phyloP scores from a whole-genome alignment of 2,113 vertebrate species.

The Pardalotus punctatus region DNA sequence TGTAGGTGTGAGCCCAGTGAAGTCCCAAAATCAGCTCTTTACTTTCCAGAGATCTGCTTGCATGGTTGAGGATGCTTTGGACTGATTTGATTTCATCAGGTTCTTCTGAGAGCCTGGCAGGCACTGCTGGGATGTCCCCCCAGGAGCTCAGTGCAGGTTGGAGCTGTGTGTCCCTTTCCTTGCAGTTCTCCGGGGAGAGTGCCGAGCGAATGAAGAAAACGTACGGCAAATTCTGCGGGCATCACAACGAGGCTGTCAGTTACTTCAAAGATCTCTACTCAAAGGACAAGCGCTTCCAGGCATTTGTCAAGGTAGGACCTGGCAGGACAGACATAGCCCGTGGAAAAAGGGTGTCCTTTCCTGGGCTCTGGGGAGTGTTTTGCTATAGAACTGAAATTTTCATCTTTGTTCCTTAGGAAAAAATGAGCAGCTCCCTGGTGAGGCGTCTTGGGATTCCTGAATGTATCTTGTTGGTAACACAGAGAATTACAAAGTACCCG shows the following conservation, averaged over 20 bases:
- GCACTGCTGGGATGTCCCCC: background rate
- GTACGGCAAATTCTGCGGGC: constrained; percentile 92
- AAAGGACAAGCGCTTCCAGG: constrained; percentile 94
- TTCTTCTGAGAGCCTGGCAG: background rate
- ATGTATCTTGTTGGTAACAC: constrained; percentile 94
- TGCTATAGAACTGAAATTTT: background rate
- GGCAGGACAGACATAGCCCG: fast-evolving
- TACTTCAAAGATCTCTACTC: constrained; percentile 91
- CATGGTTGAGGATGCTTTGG: background rate
- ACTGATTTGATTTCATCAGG: background rate
- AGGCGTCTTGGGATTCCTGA: constrained; percentile 92
- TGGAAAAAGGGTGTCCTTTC: background rate
- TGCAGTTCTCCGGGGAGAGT: constrained; percentile 89
- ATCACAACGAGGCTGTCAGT: constrained; percentile 93
- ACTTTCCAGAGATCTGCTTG: background rate
- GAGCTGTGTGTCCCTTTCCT: background rate
- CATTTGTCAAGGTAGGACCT: constrained; percentile 87
- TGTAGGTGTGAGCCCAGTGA: background rate
- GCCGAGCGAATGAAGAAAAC: constrained; percentile 89
- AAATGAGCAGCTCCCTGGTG: constrained; percentile 92
- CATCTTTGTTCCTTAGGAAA: constrained; percentile 79
- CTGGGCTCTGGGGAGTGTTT: background rate
- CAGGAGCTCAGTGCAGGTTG: background rate
- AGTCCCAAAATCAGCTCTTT: background rate
- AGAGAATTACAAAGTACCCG: constrained; percentile 97